Conservation (phyloP, 2,888 invertebrate species). For the Xestia c-nigrum region DNA sequence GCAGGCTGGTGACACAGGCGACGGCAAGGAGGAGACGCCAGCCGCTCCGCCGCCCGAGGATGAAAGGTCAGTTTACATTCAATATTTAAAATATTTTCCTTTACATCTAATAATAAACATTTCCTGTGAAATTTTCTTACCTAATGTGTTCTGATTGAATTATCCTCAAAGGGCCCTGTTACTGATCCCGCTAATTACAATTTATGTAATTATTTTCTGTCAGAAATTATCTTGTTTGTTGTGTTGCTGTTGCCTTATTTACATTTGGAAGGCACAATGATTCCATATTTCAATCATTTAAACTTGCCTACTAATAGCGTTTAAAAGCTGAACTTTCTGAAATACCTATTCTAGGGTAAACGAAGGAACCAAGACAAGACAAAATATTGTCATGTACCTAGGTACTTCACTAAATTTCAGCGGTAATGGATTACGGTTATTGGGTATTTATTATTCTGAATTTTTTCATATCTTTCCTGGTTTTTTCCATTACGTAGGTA, state of each 20-base stretch:
- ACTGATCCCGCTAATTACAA: background rate
- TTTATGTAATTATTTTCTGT: background rate
- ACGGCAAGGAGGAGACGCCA: slow-evolving; percentile 87
- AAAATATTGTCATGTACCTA: background rate
- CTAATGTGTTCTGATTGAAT: slow-evolving; percentile 5
- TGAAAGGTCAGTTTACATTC: slow-evolving; percentile 84
- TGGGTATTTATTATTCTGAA: background rate
- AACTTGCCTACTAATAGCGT: background rate
- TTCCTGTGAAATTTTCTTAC: slow-evolving; percentile 4
- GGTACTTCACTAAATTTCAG: background rate
- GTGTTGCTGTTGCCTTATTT: background rate
- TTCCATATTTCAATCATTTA: background rate
- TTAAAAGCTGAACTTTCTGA: background rate
- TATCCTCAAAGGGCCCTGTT: slow-evolving; percentile 21
- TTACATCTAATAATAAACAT: slow-evolving; percentile 1
- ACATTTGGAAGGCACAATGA: background rate
- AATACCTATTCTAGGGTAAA: background rate
- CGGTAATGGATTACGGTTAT: background rate
- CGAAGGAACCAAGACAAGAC: background rate
- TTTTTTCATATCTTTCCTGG: background rate
- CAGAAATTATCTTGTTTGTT: background rate
- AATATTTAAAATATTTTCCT: background rate
- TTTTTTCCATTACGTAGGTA: background rate
- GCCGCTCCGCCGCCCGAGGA: slow-evolving; percentile 83
- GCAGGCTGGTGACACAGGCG: slow-evolving; percentile 84